Evolutionary conservation across 1,140 invertebrate genomes (phyloP), one percentile per base, ranked within the genome.

Genomic region (Drosophila sproati): DNA sequence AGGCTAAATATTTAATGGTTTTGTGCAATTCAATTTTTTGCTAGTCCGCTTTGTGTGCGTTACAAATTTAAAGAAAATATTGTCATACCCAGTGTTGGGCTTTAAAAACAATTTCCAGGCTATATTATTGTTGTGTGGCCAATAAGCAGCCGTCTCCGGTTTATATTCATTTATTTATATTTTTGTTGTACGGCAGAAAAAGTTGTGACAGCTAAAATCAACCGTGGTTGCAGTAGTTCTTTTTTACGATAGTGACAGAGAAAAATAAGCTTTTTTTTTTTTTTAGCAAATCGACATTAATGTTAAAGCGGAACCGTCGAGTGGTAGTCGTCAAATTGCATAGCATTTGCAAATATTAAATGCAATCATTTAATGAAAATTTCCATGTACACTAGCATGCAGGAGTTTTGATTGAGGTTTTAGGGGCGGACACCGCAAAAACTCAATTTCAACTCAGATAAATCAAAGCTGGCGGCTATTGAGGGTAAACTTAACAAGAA

Each of bases 121-220:
- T 39, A 67, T 28, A 54, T 67, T 54, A 55, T 32, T 32, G 37
- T 68, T 59, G 54, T 39, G 39, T n/a, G n/a, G 8, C 10, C 37
- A 51, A 52, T 37, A 47, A 3, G 56, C 47, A 20, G 56, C 28
- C 12, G 3, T 10, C 56, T 3, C 28, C 12, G 6, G 45, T 37
- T 37, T 54, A 55, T 48, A 31, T 39, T 60, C 47, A 60, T 75
- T 64, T 75, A 74, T 69, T 62, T 69, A 60, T 69, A 41, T 52
- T 48, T 59, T 39, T 59, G 52, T 39, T 59, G 56, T 68, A 34
- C 34, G 37, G 35, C 35, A 5, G 7, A 43, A 57, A 64, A 71
- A 75, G 67, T 75, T 71, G 73, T 54, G 71, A 57, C 37, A 34
- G 45, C 54, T 51, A 71, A 71, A 71, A 75, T 75, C 67, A 75